Evolutionary conservation across 2,113 vertebrate species (phyloP).

Genomic region (Sarotherodon lohbergeri): DNA sequence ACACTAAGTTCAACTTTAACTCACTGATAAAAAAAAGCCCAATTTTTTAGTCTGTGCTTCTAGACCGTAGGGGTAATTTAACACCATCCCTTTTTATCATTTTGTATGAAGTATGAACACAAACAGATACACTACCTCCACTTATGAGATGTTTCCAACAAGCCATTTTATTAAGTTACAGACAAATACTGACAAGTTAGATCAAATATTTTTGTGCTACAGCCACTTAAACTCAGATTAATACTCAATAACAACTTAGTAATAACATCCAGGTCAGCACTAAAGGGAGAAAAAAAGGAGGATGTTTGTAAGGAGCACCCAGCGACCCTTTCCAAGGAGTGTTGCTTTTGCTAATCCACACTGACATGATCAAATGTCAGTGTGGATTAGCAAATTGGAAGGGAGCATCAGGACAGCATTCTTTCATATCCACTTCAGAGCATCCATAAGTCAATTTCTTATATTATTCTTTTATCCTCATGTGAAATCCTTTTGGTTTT

Average conservation of each 20-base stretch:
- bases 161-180: not conserved
- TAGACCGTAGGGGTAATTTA: not conserved
- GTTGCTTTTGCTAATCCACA: slow-evolving; percentile 43
- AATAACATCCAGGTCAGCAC: not conserved
- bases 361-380: slow-evolving; percentile 43
- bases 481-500: not conserved
- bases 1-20: not conserved
- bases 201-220: not conserved
- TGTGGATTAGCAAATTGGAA: slow-evolving; percentile 5
- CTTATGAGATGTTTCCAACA: not conserved
- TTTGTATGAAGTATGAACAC: not conserved
- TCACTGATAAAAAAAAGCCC: not conserved
- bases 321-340: not conserved
- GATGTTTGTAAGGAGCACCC: not conserved
- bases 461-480: not conserved
- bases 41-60: not conserved
- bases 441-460: not conserved
- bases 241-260: not conserved
- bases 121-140: not conserved
- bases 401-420: slow-evolving; percentile 1
- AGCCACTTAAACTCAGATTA: not conserved
- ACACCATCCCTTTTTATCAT: not conserved
- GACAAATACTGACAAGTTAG: not conserved
- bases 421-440: not conserved
- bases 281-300: not conserved